Evolutionary conservation across 2,888 invertebrate species (phyloP), one percentile per base, ranked within the genome.

Genomic region (Ashinkailepas kermadecensis): DNA sequence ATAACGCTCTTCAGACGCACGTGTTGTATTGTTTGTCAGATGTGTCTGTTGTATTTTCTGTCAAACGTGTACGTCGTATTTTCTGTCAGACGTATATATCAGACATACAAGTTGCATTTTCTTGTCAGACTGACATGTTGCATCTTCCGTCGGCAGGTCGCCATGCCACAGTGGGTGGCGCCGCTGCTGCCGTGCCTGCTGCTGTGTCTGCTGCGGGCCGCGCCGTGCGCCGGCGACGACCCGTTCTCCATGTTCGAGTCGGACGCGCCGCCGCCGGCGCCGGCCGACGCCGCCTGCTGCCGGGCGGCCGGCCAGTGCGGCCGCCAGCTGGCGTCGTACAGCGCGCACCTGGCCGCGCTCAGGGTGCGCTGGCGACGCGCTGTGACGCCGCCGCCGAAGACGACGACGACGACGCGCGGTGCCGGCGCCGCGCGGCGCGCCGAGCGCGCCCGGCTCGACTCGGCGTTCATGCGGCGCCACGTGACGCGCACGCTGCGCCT

Each of bases 401-500:
- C 39, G 39, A 39, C 1, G 39, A 39, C 39, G 39, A 39, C 39
- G 39, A 3, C 39, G 39, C 39, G 39, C 4, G 39, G 39, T 4
- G 39, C 39, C 39, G 39, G 39, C 39, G 39, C 39, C 39, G 39
- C 39, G 39, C 39, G 39, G 39, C 39, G 39, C 39, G 39, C 39
- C 39, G 39, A 39, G 39, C 39, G 39, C 39, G 39, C 39, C 39
- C 39, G 39, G 39, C 39, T 39, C 39, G 39, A 39, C 39, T 39
- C 39, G 39, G 78, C 79, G 13, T 79, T 58, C 25, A 79, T 79
- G 79, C 57, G n/a, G 57, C 79, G 79, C 0, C 79, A 79, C 79
- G 79, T 79, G 58, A 0, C 0, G 58, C 11, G 79, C 6, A 79
- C 79, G 57, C 79, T 79, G 79, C 11, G n/a, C 12, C 79, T 79